Percentiles rank a stretch among this genome's conserved stretches.
Evolutionary conservation across 2,888 invertebrate species (phyloP).

Genomic region (Perithous albicinctus): DNA sequence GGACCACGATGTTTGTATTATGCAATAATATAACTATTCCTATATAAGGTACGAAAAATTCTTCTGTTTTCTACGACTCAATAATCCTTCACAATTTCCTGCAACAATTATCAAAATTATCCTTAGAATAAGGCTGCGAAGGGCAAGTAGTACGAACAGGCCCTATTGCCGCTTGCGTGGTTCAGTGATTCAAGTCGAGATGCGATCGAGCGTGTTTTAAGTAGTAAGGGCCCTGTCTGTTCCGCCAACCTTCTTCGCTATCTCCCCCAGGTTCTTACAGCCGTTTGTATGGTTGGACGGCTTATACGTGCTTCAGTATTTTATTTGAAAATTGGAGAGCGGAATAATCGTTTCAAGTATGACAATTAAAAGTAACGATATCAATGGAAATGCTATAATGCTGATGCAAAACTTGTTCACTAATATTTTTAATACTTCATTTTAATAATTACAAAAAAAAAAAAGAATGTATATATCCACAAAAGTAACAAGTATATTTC

Average conservation of each 20-base stretch:
- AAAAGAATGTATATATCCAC: no score
- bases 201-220: constrained; percentile 36
- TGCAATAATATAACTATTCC: constrained; percentile 50
- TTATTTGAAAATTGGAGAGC: background rate
- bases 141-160: background rate
- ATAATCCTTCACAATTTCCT: background rate
- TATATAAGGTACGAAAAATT: constrained; percentile 21
- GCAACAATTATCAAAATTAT: background rate
- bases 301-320: background rate
- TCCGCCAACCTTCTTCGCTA: background rate
- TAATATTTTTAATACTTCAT: no score
- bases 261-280: background rate
- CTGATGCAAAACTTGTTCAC: no score
- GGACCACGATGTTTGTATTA: constrained; percentile 64
- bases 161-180: background rate
- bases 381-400: background rate
- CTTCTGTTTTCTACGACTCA: background rate
- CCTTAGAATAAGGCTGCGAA: background rate
- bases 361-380: background rate
- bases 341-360: background rate
- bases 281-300: background rate
- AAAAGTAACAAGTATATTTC: no score
- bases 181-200: constrained; percentile 57
- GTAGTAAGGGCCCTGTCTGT: constrained; percentile 26
- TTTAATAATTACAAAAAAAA: no score